Percentiles rank a stretch among this genome's conserved stretches.
These are phyloP conservation scores for Sinocyclocheilus anophthalmus DNA, from an alignment of 2,113 vertebrate genomes.

Conservation along the genomic window DNA sequence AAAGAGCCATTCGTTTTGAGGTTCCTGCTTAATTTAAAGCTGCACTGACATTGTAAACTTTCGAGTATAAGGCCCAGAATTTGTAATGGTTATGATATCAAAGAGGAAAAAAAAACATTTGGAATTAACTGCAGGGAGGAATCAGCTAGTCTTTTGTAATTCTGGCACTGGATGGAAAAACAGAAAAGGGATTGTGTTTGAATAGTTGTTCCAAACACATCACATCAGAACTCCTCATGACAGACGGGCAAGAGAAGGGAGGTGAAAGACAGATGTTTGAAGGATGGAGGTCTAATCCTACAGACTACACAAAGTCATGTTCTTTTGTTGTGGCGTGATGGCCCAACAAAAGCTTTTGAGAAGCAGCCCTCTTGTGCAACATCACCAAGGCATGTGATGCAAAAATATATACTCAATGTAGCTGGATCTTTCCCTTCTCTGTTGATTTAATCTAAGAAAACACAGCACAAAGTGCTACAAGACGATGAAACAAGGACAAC, in stretches of 20 bases:
- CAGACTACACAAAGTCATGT: background rate
- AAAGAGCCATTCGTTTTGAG: constrained; percentile 41
- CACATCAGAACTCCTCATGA: constrained; percentile 32
- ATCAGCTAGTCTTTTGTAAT: constrained; percentile 10
- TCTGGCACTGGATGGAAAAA: constrained; percentile 60
- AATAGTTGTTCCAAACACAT: constrained; percentile 38
- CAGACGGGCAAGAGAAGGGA: constrained; percentile 9
- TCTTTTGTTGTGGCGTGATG: constrained; percentile 11
- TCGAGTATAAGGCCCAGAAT: constrained; percentile 69
- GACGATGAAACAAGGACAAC: background rate
- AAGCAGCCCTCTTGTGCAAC: background rate
- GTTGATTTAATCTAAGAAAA: background rate
- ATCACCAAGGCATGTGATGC: background rate
- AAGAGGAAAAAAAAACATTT: no score
- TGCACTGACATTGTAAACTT: constrained; percentile 62
- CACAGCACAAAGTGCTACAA: background rate
- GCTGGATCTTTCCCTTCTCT: no score
- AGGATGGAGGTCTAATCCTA: constrained; percentile 28
- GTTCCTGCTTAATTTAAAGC: background rate
- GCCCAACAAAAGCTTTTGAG: constrained; percentile 36
- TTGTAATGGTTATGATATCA: background rate
- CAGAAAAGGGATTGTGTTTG: constrained; percentile 41
- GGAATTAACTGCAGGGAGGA: background rate
- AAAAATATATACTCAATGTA: background rate
- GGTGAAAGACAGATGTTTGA: background rate